phyloP scores from a whole-genome alignment of 30 jellyfish, hydroid and myxozoan species.

The Haliclystus octoradiatus region DNA sequence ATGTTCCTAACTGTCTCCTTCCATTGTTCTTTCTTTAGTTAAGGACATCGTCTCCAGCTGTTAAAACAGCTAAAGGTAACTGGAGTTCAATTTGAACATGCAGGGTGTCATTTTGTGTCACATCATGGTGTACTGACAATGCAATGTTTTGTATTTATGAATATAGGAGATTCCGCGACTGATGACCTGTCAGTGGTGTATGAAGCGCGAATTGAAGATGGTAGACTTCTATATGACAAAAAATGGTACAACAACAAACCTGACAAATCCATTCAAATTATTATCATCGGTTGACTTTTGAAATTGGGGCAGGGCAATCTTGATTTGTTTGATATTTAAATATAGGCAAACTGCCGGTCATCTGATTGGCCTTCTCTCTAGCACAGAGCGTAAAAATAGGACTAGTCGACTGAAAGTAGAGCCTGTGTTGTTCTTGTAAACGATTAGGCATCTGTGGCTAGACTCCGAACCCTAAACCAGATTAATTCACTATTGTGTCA shows the following conservation, averaged over 20 bases:
- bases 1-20: neutral
- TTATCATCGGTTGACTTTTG: too few species aligned
- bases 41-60: neutral
- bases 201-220: conserved; percentile 94
- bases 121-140: neutral
- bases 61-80: too few species aligned
- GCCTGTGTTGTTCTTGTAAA: too few species aligned
- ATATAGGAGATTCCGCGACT: conserved; percentile 33
- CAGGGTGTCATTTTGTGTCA: neutral
- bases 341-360: neutral
- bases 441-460: too few species aligned
- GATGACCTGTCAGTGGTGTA: conserved; percentile 23
- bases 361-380: neutral
- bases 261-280: too few species aligned
- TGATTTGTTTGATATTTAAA: too few species aligned
- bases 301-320: too few species aligned
- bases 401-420: too few species aligned
- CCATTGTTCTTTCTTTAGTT: neutral
- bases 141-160: neutral
- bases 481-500: too few species aligned
- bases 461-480: too few species aligned
- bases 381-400: too few species aligned
- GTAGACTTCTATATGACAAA: conserved; percentile 57
- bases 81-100: neutral
- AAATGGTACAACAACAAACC: conserved; percentile 71